Percentiles rank a stretch among this genome's conserved stretches.
These are phyloP conservation scores for Ditula angustiorana DNA, from an alignment of 2,888 invertebrate genomes.

Conservation along the genomic window DNA sequence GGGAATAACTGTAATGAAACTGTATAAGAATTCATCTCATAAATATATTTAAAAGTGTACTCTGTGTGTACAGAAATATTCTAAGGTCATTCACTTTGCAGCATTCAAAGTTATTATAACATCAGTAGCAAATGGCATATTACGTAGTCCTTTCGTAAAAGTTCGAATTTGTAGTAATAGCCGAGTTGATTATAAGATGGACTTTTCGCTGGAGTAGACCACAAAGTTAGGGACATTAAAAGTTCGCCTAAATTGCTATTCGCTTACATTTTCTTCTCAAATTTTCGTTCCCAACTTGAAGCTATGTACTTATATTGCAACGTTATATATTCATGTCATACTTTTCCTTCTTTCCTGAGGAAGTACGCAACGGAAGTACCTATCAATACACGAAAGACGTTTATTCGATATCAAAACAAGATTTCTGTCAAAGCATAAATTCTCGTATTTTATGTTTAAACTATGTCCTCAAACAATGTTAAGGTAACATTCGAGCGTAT, in stretches of 20 bases:
- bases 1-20: too few species aligned
- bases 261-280: slow-evolving; percentile 11
- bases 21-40: too few species aligned
- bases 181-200: slow-evolving; percentile 1
- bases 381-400: not conserved
- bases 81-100: too few species aligned
- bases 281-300: not conserved
- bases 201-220: not conserved
- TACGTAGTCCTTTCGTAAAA: not conserved
- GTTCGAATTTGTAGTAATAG: not conserved
- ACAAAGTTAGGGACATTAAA: slow-evolving; percentile 26
- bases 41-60: too few species aligned
- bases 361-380: not conserved
- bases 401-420: not conserved
- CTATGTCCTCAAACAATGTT: too few species aligned
- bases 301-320: not conserved
- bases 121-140: not conserved
- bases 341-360: not conserved
- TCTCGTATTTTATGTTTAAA: too few species aligned
- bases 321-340: slow-evolving; percentile 15
- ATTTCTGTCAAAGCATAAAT: too few species aligned
- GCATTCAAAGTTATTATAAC: not conserved
- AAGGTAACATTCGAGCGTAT: too few species aligned
- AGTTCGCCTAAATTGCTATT: slow-evolving; percentile 25
- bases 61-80: too few species aligned